Evolutionary conservation across 2,113 vertebrate species (phyloP).

Genomic region (Rafetus swinhoei): DNA sequence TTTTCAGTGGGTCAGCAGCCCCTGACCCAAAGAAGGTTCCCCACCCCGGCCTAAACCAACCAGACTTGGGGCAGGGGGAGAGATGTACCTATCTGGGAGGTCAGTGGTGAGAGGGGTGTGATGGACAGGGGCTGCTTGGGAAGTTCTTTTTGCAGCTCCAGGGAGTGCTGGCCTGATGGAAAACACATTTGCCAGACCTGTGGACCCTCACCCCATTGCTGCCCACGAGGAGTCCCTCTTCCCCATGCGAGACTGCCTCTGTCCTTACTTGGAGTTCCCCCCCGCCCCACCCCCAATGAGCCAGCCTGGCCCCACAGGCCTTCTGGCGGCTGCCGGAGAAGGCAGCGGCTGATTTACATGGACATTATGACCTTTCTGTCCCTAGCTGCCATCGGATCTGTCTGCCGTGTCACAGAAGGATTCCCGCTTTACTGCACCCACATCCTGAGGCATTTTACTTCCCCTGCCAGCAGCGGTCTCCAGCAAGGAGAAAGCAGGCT

Average conservation of each 20-base stretch:
- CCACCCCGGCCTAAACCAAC: too few species aligned
- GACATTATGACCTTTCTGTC: neutral
- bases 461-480: neutral
- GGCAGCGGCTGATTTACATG: neutral
- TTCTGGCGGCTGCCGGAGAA: neutral
- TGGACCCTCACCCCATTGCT: neutral
- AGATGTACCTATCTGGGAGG: neutral
- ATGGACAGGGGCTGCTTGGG: neutral
- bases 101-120: neutral
- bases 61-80: neutral
- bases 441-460: neutral
- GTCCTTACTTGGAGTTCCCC: neutral
- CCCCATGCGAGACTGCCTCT: neutral
- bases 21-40: too few species aligned
- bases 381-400: neutral
- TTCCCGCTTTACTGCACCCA: neutral
- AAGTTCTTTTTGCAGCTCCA: neutral
- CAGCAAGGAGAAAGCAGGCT: neutral
- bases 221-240: neutral
- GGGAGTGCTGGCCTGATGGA: neutral
- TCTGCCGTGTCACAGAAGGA: neutral
- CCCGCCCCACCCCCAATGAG: neutral
- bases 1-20: too few species aligned
- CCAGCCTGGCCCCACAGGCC: neutral
- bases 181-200: too few species aligned